phyloP scores from a whole-genome alignment of 2,797 vertebrate genomes.

The Danio choprae region DNA sequence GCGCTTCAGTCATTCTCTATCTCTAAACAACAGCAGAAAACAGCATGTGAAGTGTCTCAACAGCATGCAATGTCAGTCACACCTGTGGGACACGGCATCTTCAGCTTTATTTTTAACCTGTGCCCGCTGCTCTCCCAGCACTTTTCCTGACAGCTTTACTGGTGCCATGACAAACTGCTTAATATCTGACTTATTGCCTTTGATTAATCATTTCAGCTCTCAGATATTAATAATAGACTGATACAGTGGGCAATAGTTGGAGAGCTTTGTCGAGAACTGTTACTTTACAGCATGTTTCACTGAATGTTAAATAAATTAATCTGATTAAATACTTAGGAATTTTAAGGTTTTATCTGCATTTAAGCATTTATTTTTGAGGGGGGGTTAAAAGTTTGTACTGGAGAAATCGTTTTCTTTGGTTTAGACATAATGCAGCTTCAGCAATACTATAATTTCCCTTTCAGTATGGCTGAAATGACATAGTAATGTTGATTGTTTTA shows the following conservation, averaged over 20 bases:
- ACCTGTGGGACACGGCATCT: constrained; percentile 60
- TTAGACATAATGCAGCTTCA: too few species aligned
- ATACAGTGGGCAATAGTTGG: background rate
- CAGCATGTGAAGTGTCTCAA: constrained; percentile 59
- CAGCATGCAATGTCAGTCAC: constrained; percentile 64
- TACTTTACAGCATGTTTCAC: background rate
- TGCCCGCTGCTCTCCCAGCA: constrained; percentile 18
- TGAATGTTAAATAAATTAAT: background rate
- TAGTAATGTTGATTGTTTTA: too few species aligned
- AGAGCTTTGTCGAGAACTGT: background rate
- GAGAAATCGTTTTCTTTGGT: too few species aligned
- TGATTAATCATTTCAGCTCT: background rate
- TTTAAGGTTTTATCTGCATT: too few species aligned
- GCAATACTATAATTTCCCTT: too few species aligned
- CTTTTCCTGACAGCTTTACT: background rate
- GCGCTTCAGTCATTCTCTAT: constrained; percentile 18
- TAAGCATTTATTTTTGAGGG: too few species aligned
- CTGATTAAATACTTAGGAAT: too few species aligned
- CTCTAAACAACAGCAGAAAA: constrained; percentile 39
- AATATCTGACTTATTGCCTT: constrained; percentile 6
- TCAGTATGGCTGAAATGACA: too few species aligned
- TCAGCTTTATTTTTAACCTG: constrained; percentile 61
- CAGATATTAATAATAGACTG: background rate
- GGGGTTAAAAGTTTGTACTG: too few species aligned
- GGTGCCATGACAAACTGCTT: background rate